These are phyloP conservation scores for Carassius gibelio DNA, from an alignment of 2,113 vertebrate genomes.

Conservation along the genomic window DNA sequence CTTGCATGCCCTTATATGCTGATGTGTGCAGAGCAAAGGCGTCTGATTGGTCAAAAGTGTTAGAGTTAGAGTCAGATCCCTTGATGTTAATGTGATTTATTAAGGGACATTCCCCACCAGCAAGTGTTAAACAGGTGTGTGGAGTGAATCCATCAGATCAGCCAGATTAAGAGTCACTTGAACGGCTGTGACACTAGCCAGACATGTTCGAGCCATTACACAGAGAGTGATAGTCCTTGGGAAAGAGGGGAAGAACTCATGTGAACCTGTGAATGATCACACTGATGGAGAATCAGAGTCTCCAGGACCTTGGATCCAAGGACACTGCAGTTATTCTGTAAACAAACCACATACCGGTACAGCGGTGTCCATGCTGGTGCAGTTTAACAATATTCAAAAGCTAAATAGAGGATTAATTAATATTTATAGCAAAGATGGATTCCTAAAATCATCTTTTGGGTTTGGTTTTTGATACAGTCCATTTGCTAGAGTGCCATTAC, in stretches of 20 bases:
- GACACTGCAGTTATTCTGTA: slow-evolving; percentile 23
- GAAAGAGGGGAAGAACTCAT: too few species aligned
- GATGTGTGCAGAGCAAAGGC: neutral
- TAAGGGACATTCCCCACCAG: neutral
- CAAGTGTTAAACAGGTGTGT: slow-evolving; percentile 36
- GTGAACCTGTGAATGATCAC: neutral
- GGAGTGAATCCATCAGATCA: slow-evolving; percentile 4
- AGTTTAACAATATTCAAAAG: neutral
- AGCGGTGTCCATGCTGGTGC: neutral
- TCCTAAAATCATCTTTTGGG: neutral
- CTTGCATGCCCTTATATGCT: neutral
- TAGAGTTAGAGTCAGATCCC: neutral
- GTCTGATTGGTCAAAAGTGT: neutral
- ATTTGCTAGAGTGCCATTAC: neutral
- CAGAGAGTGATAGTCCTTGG: neutral
- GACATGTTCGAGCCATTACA: neutral
- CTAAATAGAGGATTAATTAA: neutral
- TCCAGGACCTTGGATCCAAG: slow-evolving; percentile 1
- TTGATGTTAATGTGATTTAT: slow-evolving; percentile 33
- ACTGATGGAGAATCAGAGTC: slow-evolving; percentile 4
- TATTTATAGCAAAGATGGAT: neutral
- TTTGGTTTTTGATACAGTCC: slow-evolving; percentile 4
- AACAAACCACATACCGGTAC: neutral
- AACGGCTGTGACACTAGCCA: neutral
- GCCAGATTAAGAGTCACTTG: slow-evolving; percentile 24